Conservation (phyloP, 1,140 invertebrate genomes). For the Temnothorax curvispinosus region DNA sequence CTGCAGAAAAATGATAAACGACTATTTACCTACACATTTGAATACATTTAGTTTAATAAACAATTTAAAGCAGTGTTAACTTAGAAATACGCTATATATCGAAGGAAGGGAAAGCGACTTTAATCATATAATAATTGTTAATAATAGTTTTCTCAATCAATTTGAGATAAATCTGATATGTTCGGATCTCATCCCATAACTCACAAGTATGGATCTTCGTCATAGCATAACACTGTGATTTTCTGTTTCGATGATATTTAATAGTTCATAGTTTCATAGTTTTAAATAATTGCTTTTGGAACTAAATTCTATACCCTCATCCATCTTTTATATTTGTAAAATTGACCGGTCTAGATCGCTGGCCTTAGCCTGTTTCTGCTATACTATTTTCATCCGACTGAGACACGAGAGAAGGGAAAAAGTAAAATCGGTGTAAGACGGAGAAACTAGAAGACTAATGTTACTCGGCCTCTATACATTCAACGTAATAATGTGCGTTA, state of each 20-base stretch:
- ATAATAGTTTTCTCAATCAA: neutral
- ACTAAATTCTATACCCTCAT: neutral
- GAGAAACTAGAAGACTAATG: slow-evolving; percentile 10
- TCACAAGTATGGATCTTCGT: neutral
- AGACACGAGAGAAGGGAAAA: neutral
- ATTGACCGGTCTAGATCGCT: neutral
- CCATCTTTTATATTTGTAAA: slow-evolving; percentile 22
- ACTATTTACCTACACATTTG: neutral
- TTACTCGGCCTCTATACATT: slow-evolving; percentile 14
- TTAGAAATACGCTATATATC: no score
- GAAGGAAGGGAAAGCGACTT: no score
- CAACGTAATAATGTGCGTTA: neutral
- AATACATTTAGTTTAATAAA: no score
- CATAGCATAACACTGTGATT: no score
- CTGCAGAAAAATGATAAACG: neutral
- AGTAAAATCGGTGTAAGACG: slow-evolving; percentile 11
- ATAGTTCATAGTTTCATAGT: neutral
- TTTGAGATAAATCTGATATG: neutral
- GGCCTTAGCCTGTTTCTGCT: slow-evolving; percentile 39
- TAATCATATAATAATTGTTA: neutral
- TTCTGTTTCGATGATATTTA: no score
- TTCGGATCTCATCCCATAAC: neutral
- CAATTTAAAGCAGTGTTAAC: no score
- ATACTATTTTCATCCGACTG: slow-evolving; percentile 13
- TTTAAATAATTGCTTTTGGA: neutral